Evolutionary conservation across 2,888 invertebrate genomes (phyloP), one percentile per base, ranked within the genome.

Genomic region (Altica lythri): DNA sequence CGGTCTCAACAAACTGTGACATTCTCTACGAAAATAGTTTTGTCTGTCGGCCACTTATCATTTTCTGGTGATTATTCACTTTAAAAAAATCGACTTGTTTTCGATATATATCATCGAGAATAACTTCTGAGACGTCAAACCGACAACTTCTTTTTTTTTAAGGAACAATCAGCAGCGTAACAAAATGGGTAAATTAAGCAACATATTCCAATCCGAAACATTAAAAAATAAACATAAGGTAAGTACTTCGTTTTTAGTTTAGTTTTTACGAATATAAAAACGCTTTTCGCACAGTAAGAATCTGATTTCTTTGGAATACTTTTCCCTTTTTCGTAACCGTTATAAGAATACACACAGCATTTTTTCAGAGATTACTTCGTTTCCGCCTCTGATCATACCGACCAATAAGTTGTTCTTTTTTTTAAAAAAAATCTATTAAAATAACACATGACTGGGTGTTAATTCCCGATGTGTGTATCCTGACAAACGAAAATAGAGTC

Each of bases 401-500:
- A n/a, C n/a, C n/a, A n/a, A n/a, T n/a, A n/a, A n/a, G n/a, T n/a
- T n/a, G n/a, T 25, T 19, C 37, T 45, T 49, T 22, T 18, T 37
- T n/a, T 18, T 38, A 19, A 18, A 45, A 42, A 55, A 55, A 55
- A 55, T 50, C 43, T 45, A 55, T 50, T 55, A 46, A 45, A 51
- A 55, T 51, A 51, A 54, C 46, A 55, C 29, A 49, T 37, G 55
- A 55, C 55, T 51, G 50, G 51, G 42, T 48, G 50, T 53, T 50
- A 54, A 59, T 50, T 55, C 53, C 51, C 48, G 42, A 37, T 38
- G 38, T 10, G 38, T 45, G 46, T 42, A 25, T 53, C 46, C 34
- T 30, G 50, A 50, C 51, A 45, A 30, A 44, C 59, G 42, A 52
- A 59, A 59, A 59, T 54, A 59, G 42, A 48, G 42, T 34, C 46